Conservation (phyloP, 2,888 invertebrate species). For the Biston stratarius region DNA sequence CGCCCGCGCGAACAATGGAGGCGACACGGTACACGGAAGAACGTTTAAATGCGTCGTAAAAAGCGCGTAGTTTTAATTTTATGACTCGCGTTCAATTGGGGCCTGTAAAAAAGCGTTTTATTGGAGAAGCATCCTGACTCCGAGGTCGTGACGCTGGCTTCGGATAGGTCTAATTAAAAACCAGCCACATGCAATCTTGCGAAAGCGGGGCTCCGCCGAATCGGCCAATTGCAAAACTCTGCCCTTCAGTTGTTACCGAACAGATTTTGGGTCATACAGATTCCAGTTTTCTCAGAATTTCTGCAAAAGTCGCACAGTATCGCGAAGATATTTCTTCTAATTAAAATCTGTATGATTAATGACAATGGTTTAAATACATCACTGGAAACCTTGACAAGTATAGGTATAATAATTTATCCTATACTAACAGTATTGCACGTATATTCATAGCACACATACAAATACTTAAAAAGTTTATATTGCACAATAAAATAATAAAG, state of each 20-base stretch:
- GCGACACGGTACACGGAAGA: conserved; percentile 77
- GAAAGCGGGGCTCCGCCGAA: conserved; percentile 66
- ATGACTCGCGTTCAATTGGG: conserved; percentile 81
- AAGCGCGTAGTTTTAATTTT: conserved; percentile 83
- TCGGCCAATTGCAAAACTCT: conserved; percentile 65
- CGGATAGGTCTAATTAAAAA: conserved; percentile 83
- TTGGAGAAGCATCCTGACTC: conserved; percentile 81
- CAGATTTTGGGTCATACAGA: conserved; percentile 46
- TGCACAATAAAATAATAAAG: conserved; percentile 18
- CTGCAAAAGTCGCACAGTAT: conserved; percentile 36
- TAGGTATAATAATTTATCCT: conserved; percentile 9
- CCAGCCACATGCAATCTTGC: conserved; percentile 72
- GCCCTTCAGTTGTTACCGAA: conserved; percentile 65
- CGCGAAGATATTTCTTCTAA: conserved; percentile 29
- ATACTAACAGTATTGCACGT: background rate
- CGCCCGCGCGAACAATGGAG: conserved; percentile 69
- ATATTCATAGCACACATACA: background rate
- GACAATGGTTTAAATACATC: conserved; percentile 6
- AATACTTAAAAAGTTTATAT: conserved; percentile 14
- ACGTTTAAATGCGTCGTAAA: conserved; percentile 80
- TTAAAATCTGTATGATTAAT: conserved; percentile 23
- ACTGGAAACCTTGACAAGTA: conserved; percentile 13
- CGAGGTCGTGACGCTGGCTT: conserved; percentile 74
- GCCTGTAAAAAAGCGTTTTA: conserved; percentile 84
- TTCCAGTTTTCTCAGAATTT: conserved; percentile 43